These are phyloP conservation scores for Tetanocera ferruginea DNA, from an alignment of 2,888 invertebrate species.

Conservation along the genomic window DNA sequence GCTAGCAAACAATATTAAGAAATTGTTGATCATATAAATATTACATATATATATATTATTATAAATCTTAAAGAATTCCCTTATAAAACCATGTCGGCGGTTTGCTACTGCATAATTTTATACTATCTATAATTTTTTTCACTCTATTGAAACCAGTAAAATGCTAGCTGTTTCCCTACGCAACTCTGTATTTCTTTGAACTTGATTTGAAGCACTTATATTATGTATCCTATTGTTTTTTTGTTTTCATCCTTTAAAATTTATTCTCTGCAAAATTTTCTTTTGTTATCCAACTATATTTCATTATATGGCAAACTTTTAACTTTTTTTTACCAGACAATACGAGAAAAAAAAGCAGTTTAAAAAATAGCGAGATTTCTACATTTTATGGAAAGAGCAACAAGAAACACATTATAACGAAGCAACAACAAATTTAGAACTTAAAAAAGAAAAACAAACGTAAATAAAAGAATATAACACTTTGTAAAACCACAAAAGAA, in stretches of 20 bases:
- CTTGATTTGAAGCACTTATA: not conserved
- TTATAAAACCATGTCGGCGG: not conserved
- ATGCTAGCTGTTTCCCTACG: not conserved
- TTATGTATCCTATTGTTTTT: too few relatives aligned
- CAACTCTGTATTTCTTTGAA: not conserved
- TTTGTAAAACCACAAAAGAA: constrained; percentile 13
- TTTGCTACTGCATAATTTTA: not conserved
- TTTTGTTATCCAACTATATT: too few relatives aligned
- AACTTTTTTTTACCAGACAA: too few relatives aligned
- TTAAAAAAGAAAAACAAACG: constrained; percentile 30
- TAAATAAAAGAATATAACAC: not conserved
- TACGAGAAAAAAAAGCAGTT: too few relatives aligned
- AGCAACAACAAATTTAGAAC: constrained; percentile 36
- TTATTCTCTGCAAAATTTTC: too few relatives aligned
- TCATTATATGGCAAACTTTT: too few relatives aligned
- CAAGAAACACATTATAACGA: constrained; percentile 30
- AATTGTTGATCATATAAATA: constrained; percentile 28
- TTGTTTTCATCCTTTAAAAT: too few relatives aligned
- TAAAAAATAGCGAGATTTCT: too few relatives aligned
- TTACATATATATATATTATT: constrained; percentile 9
- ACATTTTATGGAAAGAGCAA: not conserved
- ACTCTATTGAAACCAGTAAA: too few relatives aligned
- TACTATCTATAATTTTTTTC: too few relatives aligned
- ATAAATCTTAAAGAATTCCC: not conserved
- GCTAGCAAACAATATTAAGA: constrained; percentile 29